Evolutionary conservation across 2,113 vertebrate genomes (phyloP), one percentile per base, ranked within the genome.

Genomic region (Thinocorus orbignyianus): DNA sequence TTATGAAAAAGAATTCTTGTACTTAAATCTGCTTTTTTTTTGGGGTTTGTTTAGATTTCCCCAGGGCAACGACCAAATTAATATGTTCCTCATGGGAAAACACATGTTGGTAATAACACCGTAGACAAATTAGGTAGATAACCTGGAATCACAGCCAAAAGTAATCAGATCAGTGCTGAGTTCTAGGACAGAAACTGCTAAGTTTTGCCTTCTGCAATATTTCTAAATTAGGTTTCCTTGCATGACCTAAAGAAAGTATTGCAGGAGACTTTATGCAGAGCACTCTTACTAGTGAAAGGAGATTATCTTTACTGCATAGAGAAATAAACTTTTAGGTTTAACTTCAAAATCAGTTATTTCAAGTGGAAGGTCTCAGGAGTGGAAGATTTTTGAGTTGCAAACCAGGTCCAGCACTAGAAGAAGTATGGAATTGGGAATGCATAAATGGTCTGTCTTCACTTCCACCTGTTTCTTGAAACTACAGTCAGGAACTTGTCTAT

Each of bases 91-190:
- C 55, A 39, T 81, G 88, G 96, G 82, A 93, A 95, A 96, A 92
- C 93, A 93, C 88, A 96, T 94, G 85, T 92, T 71, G 52, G 73
- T 90, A 95, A 93, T 91, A 95, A 91, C 37, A 64, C 17, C 84
- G 61, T 57, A 91, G 86, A 86, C 44, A 95, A 96, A 96, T 95
- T 94, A 94, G 77, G 95, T 41, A 92, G 93, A 93, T 90, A 96
- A 96, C 90, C 92, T 96, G 90, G 65, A 96, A 96, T 95, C 90
- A 86, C 83, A 96, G 92, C 91, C 96, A 93, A 86, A 95, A 93
- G 48, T 48, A 93, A 95, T 92, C 87, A 92, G 83, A 93, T 95
- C 88, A 94, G 57, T 20, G 17, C 37, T 68, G 39, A 78, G 44
- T 86, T 91, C 52, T 79, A 66, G 61, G 77, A 81, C 41, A 84